phyloP scores from a whole-genome alignment of 1,140 invertebrate species.

The Drosophila parvula region DNA sequence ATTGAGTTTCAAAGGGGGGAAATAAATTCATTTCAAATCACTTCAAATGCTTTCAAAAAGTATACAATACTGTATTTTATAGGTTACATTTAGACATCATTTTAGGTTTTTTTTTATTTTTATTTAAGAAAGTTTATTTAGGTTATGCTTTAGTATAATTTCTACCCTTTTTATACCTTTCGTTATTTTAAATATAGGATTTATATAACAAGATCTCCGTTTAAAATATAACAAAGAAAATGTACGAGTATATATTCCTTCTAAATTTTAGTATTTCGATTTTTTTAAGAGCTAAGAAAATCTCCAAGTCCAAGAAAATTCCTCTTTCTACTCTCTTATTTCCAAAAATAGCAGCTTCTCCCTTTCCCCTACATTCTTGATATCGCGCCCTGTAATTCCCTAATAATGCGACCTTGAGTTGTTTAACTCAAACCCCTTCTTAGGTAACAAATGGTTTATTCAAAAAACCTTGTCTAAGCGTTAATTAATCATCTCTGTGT shows the following conservation, averaged over 20 bases:
- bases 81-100: not conserved
- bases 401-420: not conserved
- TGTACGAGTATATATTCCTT: too few relatives aligned
- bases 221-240: too few relatives aligned
- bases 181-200: too few relatives aligned
- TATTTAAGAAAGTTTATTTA: too few relatives aligned
- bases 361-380: not conserved
- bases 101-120: too few relatives aligned
- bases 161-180: not conserved
- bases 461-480: not conserved
- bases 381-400: not conserved
- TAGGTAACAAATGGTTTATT: slow-evolving; percentile 14
- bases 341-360: not conserved
- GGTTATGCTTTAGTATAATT: not conserved
- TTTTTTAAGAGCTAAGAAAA: too few relatives aligned
- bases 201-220: too few relatives aligned
- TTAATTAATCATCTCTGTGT: slow-evolving; percentile 23
- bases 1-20: not conserved
- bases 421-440: not conserved
- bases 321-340: too few relatives aligned
- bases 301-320: not conserved
- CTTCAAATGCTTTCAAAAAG: not conserved
- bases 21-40: not conserved
- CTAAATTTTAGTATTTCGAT: too few relatives aligned
- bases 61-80: not conserved